Base-by-base conservation (phyloP, 2,888 invertebrate genomes). In the Heliconius ismenius region DNA sequence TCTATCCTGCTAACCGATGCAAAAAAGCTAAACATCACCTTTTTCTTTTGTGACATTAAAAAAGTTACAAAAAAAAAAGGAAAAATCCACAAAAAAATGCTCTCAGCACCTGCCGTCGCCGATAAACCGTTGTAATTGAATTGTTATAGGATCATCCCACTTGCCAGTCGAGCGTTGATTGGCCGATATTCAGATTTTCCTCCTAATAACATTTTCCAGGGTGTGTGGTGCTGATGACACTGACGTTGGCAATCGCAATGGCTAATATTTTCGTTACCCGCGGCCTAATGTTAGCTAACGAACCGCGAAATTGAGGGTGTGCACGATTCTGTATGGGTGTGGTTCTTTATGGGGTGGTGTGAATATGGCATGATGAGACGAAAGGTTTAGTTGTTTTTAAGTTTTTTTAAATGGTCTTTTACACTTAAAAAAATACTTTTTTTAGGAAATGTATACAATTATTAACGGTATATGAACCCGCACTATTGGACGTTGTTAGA, bases 111-210 rank as follows among this genome's bases (percentile, higher is more conserved):
- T 74, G 77, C 79, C 79, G 76, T 75, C 75, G 74, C 77, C 81
- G 82, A 81, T 82, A 85, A 85, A 86, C 86, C 82, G 81, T 81
- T 80, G 86, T 89, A 91, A 92, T 90, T 87, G 85, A 89, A 91
- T 92, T 84, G 81, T 83, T 82, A 83, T 83, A 85, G 91, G 92
- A 89, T 89, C 88, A 86, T 84, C 83, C 88, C 83, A 83, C 85
- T 84, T 83, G 81, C 75, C 78, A 85, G 90, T 86, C 88, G 88
- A 83, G 80, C 91, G 90, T 90, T 92, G 92, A 93, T 93, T 93
- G 93, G 93, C 93, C 89, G 92, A 92, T 92, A 93, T 93, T 92
- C 92, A 93, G 92, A 93, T 92, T 67, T 92, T 88, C 85, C 83
- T 85, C 84, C 86, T 91, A 92, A 92, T 90, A 80, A 89, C 88